Evolutionary conservation across 2,888 invertebrate genomes (phyloP).

Genomic region (Endomychus coccineus): DNA sequence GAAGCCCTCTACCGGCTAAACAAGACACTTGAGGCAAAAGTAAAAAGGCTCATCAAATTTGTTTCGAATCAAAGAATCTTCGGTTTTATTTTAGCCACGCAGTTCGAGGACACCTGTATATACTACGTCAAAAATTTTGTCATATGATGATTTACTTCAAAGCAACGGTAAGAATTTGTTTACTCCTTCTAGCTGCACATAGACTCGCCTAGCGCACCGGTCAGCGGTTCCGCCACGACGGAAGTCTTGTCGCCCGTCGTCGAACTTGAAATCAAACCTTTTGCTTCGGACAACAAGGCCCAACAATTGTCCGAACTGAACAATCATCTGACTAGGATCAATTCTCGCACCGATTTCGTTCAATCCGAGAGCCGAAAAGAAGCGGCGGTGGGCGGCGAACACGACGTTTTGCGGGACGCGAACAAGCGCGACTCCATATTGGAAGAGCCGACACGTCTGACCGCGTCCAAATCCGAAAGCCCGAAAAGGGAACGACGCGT

Average conservation of each 20-base stretch:
- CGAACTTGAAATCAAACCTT: slow-evolving; percentile 27
- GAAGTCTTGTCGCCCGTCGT: slow-evolving; percentile 39
- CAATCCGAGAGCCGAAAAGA: slow-evolving; percentile 9
- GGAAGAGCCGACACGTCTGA: slow-evolving; percentile 3
- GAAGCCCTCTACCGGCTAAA: too few species aligned
- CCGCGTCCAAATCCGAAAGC: neutral
- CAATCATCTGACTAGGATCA: slow-evolving; percentile 56
- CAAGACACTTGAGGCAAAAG: too few species aligned
- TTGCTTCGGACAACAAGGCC: slow-evolving; percentile 24
- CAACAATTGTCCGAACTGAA: slow-evolving; percentile 51
- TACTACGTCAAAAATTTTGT: too few species aligned
- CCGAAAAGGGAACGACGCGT: slow-evolving; percentile 37
- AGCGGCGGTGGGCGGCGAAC: slow-evolving; percentile 8
- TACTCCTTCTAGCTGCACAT: slow-evolving; percentile 14
- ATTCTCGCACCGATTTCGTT: slow-evolving; percentile 40
- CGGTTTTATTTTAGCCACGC: too few species aligned
- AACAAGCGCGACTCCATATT: neutral
- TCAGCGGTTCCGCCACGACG: slow-evolving; percentile 35
- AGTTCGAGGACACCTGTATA: too few species aligned
- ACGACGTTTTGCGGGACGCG: neutral
- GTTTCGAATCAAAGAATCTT: too few species aligned
- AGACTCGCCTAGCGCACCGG: slow-evolving; percentile 29
- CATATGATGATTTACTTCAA: too few species aligned
- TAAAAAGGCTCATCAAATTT: too few species aligned
- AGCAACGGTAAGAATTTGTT: neutral